Evolutionary conservation across 2,113 vertebrate species (phyloP), one percentile per base, ranked within the genome.

Genomic region (Nibea coibor): DNA sequence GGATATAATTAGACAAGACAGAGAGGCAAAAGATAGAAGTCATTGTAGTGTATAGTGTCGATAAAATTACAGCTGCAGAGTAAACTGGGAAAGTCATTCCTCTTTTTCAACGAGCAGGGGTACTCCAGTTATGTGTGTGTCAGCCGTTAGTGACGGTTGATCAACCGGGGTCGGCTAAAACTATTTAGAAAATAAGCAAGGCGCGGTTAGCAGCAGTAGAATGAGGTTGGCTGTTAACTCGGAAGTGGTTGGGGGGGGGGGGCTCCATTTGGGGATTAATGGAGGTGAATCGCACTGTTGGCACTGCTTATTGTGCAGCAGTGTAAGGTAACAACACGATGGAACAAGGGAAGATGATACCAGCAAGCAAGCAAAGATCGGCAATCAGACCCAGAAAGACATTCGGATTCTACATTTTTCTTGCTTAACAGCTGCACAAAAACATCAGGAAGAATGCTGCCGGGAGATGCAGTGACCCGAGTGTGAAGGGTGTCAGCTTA

Each of bases 1-100:
- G 54, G 58, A 80, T 31, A 9, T 47, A 57, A 80, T 68, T 56
- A 69, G 82, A 74, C 57, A 31, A 65, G 79, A 83, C 65, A 70
- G 72, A 64, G 70, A 64, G 47, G 59, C 19, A 17, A 50, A 50
- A 67, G 26, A 47, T 42, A 69, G 28, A 39, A 67, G 56, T 26
- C 59, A 73, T 56, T 73, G 69, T 58, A 24, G 51, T 72, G 26
- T 48, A 17, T 72, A 43, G 42, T 81, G 63, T 57, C 19, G 63
- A 81, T 39, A 58, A 53, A 39, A 26, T 71, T 80, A 48, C 31
- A n/a, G 19, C n/a, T 10, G 50, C 24, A 28, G 39, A 57, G 28
- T 65, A 47, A 31, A 72, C 4, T 56, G 53, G 43, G 26, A 48
- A 69, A 83, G 51, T 26, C 54, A 24, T 56, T 81, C 51, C 45